Evolutionary conservation across 2,113 vertebrate genomes (phyloP), one percentile per base, ranked within the genome.

Genomic region (Apus apus): DNA sequence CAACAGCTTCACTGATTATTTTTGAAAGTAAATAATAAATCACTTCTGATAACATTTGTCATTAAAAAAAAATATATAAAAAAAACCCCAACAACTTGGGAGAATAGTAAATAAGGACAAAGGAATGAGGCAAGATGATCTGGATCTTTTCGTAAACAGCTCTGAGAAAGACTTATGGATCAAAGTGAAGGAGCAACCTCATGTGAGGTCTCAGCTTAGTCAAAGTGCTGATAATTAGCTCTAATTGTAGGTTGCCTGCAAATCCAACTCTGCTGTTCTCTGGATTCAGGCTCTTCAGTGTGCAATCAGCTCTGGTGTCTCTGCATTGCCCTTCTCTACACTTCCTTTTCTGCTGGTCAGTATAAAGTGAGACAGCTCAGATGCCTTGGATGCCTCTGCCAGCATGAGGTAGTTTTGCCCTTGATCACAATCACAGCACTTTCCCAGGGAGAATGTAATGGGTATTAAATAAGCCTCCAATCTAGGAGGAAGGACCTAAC

Each of bases 21-120:
- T 92, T 90, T 95, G 86, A 94, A 93, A 94, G 65, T 84, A 92
- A 94, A 95, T 77, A 93, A 87, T 90, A 81, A 93, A 92, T 81
- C 53, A 87, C 53, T 94, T 92, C 70, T 38, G 32, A 90, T 90
- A 93, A 89, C 34, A 64, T 78, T 88, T 89, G 40, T 72, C 78
- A 94, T 95, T 91, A 87, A 94, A 84, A 43, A 4, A 18, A 21
- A 22, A 26, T 10, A 38, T 8, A 38, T 10, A 50, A 48, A 16
- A 34, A 61, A 38, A 25, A 21, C 6, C 50, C 11, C 9, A 43
- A 43, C 9, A 43, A 17, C 8, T 50, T 74, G 32, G 11, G 57
- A 68, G 86, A 93, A 66, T 15, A 61, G 20, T 74, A 60, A 81
- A 57, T 77, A 77, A 86, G 51, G 38, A 43, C 46, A 67, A 81